Percentiles rank a stretch among this genome's conserved stretches.
Evolutionary conservation across 1,140 invertebrate species (phyloP).

Genomic region (Drosophila quadrilineata): DNA sequence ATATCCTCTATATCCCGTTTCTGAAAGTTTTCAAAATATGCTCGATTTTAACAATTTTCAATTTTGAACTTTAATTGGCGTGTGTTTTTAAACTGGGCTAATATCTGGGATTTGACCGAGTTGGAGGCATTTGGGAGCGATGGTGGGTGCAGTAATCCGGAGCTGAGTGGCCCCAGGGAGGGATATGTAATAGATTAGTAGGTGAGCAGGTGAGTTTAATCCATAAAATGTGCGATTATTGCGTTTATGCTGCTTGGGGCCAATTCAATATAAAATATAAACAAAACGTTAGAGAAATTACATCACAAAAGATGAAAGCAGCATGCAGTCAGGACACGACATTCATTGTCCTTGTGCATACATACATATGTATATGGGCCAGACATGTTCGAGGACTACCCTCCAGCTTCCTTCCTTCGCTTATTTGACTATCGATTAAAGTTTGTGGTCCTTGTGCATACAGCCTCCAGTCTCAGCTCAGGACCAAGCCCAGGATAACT

Average conservation of each 20-base stretch:
- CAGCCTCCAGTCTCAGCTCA: slow-evolving; percentile 32
- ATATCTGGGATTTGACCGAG: too few species aligned
- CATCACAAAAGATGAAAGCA: slow-evolving; percentile 37
- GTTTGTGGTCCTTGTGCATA: slow-evolving; percentile 69
- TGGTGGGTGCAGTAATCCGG: too few species aligned
- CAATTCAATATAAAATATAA: slow-evolving; percentile 78
- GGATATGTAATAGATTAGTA: slow-evolving; percentile 63
- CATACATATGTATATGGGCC: slow-evolving; percentile 18
- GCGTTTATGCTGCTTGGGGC: slow-evolving; percentile 71
- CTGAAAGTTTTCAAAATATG: too few species aligned
- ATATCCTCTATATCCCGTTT: too few species aligned
- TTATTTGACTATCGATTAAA: slow-evolving; percentile 77
- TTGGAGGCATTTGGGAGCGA: too few species aligned
- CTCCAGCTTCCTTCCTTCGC: slow-evolving; percentile 10
- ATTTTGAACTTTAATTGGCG: too few species aligned
- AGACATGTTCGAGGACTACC: slow-evolving; percentile 20
- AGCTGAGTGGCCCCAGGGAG: too few species aligned
- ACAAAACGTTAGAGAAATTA: slow-evolving; percentile 78
- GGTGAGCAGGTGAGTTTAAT: slow-evolving; percentile 73
- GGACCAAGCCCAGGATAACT: not conserved
- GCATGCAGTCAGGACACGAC: not conserved
- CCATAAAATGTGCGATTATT: slow-evolving; percentile 80
- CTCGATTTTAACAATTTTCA: too few species aligned
- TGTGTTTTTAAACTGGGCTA: too few species aligned
- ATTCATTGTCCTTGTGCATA: slow-evolving; percentile 9